Base-by-base conservation (phyloP, 2,113 vertebrate genomes). In the Archilochus colubris region DNA sequence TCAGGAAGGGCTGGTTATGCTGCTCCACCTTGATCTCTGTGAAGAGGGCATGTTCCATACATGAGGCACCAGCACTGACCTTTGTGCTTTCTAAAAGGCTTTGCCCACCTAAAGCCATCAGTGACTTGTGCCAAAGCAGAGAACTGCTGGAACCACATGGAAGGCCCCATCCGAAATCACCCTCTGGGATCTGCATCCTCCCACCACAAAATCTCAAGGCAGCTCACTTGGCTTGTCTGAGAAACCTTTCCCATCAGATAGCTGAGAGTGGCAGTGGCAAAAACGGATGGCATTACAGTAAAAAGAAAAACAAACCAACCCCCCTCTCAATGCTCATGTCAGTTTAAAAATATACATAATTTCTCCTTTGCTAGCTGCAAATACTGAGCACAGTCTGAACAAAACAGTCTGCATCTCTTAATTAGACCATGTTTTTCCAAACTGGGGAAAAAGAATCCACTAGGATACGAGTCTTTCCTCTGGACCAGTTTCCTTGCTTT, bases 251-350 rank as follows among this genome's bases (percentile, higher is more conserved):
- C 24, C 25, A 19, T 36, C 62, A 51, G 28, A 51, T 1, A 75
- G 10, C 0, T 2, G 4, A 54, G 17, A 80, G 10, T 2, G 1
- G 33, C 31, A 78, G 12, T 13, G n/a, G 31, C 31, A 6, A 38
- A 64, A 48, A 21, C 10, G 7, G 8, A 21, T 21, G 21, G 19
- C 46, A 48, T 19, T 2, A 31, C 31, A 78, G 11, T 12, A 64
- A 80, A 46, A 24, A 7, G 46, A 31, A 54, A 82, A 21, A 27
- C 3, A 53, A 54, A 55, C 28, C 3, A 8, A 16, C 10, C 44
- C 8, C 31, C 31, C 23, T 57, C 43, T 43, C 43, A 78, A 7
- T 3, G 7, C 59, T 88, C 9, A 0, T 68, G 57, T 40, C 44
- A 78, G 30, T 69, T 95, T 86, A 68, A 51, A 88, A 88, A 82